Percentiles rank a stretch among this genome's conserved stretches.
Conservation (phyloP, 2,113 vertebrate species). For the Helogale parvula region DNA sequence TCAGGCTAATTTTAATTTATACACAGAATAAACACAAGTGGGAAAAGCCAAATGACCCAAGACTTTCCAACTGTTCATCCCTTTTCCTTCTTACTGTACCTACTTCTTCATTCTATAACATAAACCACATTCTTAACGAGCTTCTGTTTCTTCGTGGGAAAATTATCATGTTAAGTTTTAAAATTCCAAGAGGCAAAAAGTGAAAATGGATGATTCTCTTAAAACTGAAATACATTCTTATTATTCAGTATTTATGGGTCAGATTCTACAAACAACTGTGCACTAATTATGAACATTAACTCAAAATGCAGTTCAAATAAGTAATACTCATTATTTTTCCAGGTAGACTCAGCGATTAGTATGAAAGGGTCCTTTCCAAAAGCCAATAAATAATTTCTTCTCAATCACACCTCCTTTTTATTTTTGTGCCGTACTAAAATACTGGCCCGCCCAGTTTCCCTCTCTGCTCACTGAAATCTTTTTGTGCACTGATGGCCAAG, state of each 20-base stretch:
- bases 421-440: neutral
- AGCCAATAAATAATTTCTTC: neutral
- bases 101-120: slow-evolving; percentile 33
- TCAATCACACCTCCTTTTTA: neutral
- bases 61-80: neutral
- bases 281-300: slow-evolving; percentile 31
- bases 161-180: neutral
- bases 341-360: neutral
- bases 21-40: neutral
- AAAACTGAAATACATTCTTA: slow-evolving; percentile 20
- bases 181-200: slow-evolving; percentile 27
- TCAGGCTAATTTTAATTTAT: neutral
- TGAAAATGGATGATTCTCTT: neutral
- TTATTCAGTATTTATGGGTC: neutral
- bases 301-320: slow-evolving; percentile 24
- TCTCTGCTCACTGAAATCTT: neutral
- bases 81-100: neutral
- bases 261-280: neutral
- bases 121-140: neutral
- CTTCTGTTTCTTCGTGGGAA: neutral
- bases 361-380: neutral
- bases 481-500: neutral
- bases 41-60: neutral
- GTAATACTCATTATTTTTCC: slow-evolving; percentile 33
- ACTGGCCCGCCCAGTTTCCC: neutral